phyloP scores from a whole-genome alignment of 2,797 vertebrate species.

The Myripristis murdjan region DNA sequence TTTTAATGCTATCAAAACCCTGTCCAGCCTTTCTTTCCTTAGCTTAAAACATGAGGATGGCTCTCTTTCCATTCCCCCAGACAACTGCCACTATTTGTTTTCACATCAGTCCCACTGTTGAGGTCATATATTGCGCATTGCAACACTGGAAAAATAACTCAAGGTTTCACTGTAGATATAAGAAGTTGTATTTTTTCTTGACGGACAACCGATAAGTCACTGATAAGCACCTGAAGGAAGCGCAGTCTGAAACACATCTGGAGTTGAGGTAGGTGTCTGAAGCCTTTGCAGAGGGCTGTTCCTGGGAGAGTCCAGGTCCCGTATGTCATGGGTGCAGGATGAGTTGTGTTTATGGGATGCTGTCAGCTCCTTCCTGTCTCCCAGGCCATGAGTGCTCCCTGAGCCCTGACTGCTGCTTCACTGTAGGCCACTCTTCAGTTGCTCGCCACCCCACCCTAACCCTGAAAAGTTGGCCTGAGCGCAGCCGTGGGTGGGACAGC shows the following conservation, averaged over 20 bases:
- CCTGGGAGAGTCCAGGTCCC: constrained; percentile 62
- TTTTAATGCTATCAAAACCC: constrained; percentile 30
- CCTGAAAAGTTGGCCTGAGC: constrained; percentile 58
- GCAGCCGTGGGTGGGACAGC: constrained; percentile 76
- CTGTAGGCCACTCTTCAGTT: constrained; percentile 65
- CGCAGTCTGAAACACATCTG: constrained; percentile 3
- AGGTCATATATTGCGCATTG: constrained; percentile 28
- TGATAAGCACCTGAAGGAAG: constrained; percentile 22
- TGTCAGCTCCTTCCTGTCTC: constrained; percentile 88
- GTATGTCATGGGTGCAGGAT: constrained; percentile 77
- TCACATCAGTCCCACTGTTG: constrained; percentile 11
- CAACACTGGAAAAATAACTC: not conserved
- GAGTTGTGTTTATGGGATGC: constrained; percentile 83
- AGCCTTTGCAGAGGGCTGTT: constrained; percentile 33
- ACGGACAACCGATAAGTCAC: not conserved
- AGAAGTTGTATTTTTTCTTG: not conserved
- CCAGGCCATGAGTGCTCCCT: constrained; percentile 63
- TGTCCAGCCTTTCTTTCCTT: constrained; percentile 24
- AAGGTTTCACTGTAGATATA: not conserved
- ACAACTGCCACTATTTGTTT: not conserved
- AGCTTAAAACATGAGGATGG: constrained; percentile 19
- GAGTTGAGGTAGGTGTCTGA: constrained; percentile 31
- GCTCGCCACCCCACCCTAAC: constrained; percentile 72
- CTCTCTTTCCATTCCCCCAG: constrained; percentile 25
- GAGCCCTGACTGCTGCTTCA: constrained; percentile 63